Evolutionary conservation across 2,797 vertebrate species (phyloP), one percentile per base, ranked within the genome.

Genomic region (Crax fasciolata): DNA sequence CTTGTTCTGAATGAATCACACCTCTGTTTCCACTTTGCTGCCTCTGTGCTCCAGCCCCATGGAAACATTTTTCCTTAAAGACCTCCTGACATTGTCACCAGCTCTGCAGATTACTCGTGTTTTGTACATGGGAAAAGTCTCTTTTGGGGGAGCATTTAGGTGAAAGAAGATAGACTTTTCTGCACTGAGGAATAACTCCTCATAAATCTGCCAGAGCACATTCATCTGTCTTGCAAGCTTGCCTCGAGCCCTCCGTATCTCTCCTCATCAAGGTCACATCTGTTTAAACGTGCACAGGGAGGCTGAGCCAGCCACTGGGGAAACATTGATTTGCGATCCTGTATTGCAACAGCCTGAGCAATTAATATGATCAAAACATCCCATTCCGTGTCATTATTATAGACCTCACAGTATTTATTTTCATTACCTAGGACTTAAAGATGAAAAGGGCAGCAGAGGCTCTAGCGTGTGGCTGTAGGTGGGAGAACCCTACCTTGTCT

Each of bases 211-310:
- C 18, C 0, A 0, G 63, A 86, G 63, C 59, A 51, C 62, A 13
- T 94, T 78, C 78, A 96, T 94, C 85, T 84, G 66, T 95, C 86
- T 87, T 72, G 51, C 51, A 72, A 59, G 84, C 65, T 71, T 39
- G 63, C 89, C 81, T 89, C 21, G 0, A 92, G 81, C 81, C 70
- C 58, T 71, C 48, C 0, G 2, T 66, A 91, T 88, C 72, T 84
- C 59, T 68, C 70, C 88, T 94, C 63, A 86, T 81, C 81, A 92
- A 95, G 93, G 94, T 96, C 95, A 94, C 78, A 84, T 92, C 94
- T 93, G 88, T 70, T 95, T 79, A 71, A 93, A 81, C 0, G 13
- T 73, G 57, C 17, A 16, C 2, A 5, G 49, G 72, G 78, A 76
- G 39, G 35, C 46, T 79, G 43, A 89, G 65, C 72, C 55, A 68